A percentile compares a stretch with the other conserved stretches of the same genome.
phyloP scores from a whole-genome alignment of 2,113 vertebrate genomes.

The Brachirus orientalis region DNA sequence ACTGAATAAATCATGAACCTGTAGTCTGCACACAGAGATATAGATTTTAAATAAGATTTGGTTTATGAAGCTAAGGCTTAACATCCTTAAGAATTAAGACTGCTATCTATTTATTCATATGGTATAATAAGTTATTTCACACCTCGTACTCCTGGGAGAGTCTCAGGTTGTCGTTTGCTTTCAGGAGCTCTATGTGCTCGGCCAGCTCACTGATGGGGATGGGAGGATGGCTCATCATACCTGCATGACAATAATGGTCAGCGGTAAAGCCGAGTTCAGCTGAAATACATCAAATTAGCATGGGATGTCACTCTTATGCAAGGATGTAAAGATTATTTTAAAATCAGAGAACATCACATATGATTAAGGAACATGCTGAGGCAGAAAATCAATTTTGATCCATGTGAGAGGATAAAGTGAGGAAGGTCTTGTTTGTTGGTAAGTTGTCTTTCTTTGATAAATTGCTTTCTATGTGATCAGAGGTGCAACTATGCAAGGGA shows the following conservation, averaged over 20 bases:
- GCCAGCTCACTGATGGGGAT: slow-evolving; percentile 93
- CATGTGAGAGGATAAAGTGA: slow-evolving; percentile 65
- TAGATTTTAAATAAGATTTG: slow-evolving; percentile 54
- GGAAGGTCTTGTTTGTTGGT: slow-evolving; percentile 64
- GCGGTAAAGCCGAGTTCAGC: slow-evolving; percentile 9
- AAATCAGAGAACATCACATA: slow-evolving; percentile 56
- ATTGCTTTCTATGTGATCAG: slow-evolving; percentile 67
- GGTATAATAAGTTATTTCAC: slow-evolving; percentile 51
- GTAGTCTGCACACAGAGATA: slow-evolving; percentile 31
- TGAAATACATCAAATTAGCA: slow-evolving; percentile 21
- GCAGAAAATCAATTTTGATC: slow-evolving; percentile 77
- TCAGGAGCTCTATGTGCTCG: slow-evolving; percentile 95
- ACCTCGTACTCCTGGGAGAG: slow-evolving; percentile 99
- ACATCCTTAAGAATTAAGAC: slow-evolving; percentile 37
- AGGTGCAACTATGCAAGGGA: slow-evolving; percentile 57
- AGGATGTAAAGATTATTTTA: slow-evolving; percentile 53
- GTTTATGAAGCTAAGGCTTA: slow-evolving; percentile 49
- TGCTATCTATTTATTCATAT: slow-evolving; percentile 20
- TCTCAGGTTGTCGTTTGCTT: slow-evolving; percentile 97
- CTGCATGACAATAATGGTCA: slow-evolving; percentile 48
- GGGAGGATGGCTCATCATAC: slow-evolving; percentile 96
- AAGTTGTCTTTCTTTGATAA: slow-evolving; percentile 78
- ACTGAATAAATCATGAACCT: slow-evolving; percentile 70
- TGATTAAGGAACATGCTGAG: slow-evolving; percentile 59
- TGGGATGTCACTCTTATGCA: slow-evolving; percentile 38